These are phyloP conservation scores for Drosophila quadrilineata DNA, from an alignment of 1,140 invertebrate genomes.

Conservation along the genomic window DNA sequence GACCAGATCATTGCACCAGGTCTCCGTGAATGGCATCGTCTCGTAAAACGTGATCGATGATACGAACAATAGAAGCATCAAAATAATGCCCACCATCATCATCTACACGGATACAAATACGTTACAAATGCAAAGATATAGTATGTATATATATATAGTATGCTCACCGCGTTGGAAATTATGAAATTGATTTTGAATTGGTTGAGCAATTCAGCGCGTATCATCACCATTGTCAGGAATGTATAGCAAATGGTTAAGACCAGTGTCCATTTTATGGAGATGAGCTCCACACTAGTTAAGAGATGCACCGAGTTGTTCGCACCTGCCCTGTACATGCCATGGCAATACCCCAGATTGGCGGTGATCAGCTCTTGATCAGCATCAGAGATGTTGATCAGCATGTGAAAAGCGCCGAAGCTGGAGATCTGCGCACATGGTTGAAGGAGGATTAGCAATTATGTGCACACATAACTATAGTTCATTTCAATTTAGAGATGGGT, in stretches of 20 bases:
- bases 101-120: conserved; percentile 42
- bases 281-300: conserved; percentile 40
- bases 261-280: conserved; percentile 51
- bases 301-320: conserved; percentile 11
- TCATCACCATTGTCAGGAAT: conserved; percentile 36
- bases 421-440: conserved; percentile 31
- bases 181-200: conserved; percentile 45
- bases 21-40: conserved; percentile 36
- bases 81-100: conserved; percentile 41
- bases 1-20: conserved; percentile 45
- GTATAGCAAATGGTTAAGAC: conserved; percentile 48
- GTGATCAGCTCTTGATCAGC: conserved; percentile 28
- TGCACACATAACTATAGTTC: no score
- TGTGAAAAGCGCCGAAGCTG: conserved; percentile 44
- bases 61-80: conserved; percentile 24
- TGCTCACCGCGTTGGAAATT: conserved; percentile 44
- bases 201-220: conserved; percentile 45
- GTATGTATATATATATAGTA: no score
- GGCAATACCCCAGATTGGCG: no score
- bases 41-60: conserved; percentile 34
- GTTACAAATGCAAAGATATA: no score
- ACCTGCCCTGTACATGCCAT: conserved; percentile 19
- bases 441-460: neutral
- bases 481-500: no score
- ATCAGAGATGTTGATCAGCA: conserved; percentile 51